A percentile compares a stretch with the other conserved stretches of the same genome.
phyloP scores from a whole-genome alignment of 2,797 vertebrate genomes.

The Alcedo quadribrachys region DNA sequence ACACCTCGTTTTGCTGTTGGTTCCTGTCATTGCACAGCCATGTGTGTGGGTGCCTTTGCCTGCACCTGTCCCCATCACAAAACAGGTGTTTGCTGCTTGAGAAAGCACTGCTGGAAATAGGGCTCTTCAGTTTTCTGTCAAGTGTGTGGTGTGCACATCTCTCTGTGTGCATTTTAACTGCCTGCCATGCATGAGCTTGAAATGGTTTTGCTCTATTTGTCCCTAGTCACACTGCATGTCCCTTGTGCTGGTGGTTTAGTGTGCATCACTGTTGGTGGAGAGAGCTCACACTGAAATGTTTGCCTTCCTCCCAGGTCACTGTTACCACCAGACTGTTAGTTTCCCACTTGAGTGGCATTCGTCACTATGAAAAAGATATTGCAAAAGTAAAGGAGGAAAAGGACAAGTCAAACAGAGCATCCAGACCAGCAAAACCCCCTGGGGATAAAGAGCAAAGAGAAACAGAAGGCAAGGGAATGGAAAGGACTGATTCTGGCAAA shows the following conservation, averaged over 20 bases:
- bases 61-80: neutral
- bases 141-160: fast-evolving
- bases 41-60: neutral
- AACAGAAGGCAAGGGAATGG: slow-evolving; percentile 59
- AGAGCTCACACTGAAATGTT: neutral
- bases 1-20: neutral
- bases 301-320: slow-evolving; percentile 81
- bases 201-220: neutral
- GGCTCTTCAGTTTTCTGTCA: neutral
- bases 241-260: neutral
- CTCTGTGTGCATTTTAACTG: neutral
- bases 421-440: slow-evolving; percentile 69
- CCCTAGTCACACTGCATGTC: neutral
- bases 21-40: neutral
- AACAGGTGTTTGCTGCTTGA: neutral
- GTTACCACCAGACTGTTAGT: slow-evolving; percentile 91
- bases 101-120: neutral
- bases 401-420: slow-evolving; percentile 83
- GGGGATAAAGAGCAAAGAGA: slow-evolving; percentile 65
- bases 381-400: slow-evolving; percentile 91
- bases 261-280: neutral
- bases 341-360: slow-evolving; percentile 96
- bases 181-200: neutral
- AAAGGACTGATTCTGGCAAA: slow-evolving; percentile 69
- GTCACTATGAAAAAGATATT: slow-evolving; percentile 95